Evolutionary conservation across 2,888 invertebrate species (phyloP), one percentile per base, ranked within the genome.

Genomic region (Diaphora mendica): DNA sequence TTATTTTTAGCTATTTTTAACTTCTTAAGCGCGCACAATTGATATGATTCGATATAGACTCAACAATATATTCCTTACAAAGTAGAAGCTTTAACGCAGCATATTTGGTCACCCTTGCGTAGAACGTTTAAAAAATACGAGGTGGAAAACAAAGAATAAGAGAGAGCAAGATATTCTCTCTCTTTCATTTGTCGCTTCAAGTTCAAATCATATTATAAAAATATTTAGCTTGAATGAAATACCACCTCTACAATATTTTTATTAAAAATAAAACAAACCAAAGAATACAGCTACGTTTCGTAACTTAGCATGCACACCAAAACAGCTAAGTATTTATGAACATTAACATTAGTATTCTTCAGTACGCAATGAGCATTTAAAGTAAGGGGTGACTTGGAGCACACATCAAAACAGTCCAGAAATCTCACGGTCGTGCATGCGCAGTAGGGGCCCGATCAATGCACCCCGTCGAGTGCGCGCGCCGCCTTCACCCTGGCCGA

Each of bases 381-480:
- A 70, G 79, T 74, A 70, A 79, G 83, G 74, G 75, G 83, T 72
- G 74, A 55, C 75, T 79, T 78, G 67, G 81, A 83, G 81, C 84
- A 92, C 92, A 93, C 90, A 94, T 94, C 94, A 94, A 93, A 94
- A 91, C 84, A 89, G 88, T 82, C 83, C 87, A 90, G 91, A 88
- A 89, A 84, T 86, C 85, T 86, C 77, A 81, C 86, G 81, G 86
- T 86, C 82, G 86, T 87, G 91, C 95, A 94, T 95, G 95, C 95
- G 95, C 95, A 93, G 75, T 92, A 86, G 85, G 85, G 83, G 84
- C 86, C 85, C 94, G 95, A 95, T 95, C 95, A 94, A 95, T 95
- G 95, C 93, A 93, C 90, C 92, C 91, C 89, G 84, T 78, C 71
- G 84, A 86, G 83, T 93, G 94, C 94, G 94, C 95, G 95, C 95